Evolutionary conservation across 2,888 invertebrate species (phyloP).

Genomic region (Caenorhabditis sp.): DNA sequence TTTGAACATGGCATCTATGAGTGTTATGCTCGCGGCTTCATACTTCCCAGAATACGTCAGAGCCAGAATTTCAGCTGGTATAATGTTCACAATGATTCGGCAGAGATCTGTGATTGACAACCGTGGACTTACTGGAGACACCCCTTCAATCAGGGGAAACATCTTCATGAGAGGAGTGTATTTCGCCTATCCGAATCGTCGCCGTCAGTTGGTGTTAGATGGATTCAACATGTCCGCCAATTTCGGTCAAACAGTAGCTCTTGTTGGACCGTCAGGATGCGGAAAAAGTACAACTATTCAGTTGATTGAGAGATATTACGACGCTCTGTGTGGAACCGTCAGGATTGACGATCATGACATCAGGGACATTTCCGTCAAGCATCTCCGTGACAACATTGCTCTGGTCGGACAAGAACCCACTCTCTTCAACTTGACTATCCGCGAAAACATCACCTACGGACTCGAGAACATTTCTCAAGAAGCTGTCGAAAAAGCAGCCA

Average conservation of each 20-base stretch:
- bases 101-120: constrained; percentile 79
- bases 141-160: constrained; percentile 82
- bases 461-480: constrained; percentile 67
- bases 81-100: constrained; percentile 73
- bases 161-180: constrained; percentile 85
- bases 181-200: constrained; percentile 89
- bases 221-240: constrained; percentile 71
- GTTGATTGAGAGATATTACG: constrained; percentile 80
- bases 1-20: constrained; percentile 81
- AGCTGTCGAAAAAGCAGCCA: constrained; percentile 72
- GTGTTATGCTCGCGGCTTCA: constrained; percentile 80
- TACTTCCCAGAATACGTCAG: constrained; percentile 81
- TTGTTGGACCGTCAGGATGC: constrained; percentile 80
- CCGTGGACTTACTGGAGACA: constrained; percentile 75
- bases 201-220: constrained; percentile 81
- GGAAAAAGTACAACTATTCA: constrained; percentile 80
- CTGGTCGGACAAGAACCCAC: constrained; percentile 81
- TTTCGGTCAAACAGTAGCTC: constrained; percentile 80
- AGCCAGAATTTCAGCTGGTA: constrained; percentile 80
- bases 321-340: constrained; percentile 78
- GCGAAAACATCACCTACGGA: constrained; percentile 80
- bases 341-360: constrained; percentile 78
- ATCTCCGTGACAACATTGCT: constrained; percentile 72
- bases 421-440: constrained; percentile 79
- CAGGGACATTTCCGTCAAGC: constrained; percentile 64